Evolutionary conservation across 2,797 vertebrate genomes (phyloP).

Genomic region (Centropyge bicolor): DNA sequence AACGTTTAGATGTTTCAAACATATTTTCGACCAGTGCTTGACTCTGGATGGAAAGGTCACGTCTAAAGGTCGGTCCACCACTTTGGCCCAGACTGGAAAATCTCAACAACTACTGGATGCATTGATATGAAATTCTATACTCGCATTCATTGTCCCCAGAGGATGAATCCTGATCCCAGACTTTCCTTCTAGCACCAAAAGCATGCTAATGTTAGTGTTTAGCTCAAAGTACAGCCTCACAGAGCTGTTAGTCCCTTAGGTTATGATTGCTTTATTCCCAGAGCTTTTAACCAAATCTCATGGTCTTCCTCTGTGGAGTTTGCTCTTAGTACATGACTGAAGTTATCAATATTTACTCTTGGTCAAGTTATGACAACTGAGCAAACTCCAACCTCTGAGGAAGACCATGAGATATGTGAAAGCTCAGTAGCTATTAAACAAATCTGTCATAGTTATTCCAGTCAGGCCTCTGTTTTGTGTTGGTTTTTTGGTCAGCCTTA

Average conservation of each 20-base stretch:
- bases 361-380: neutral
- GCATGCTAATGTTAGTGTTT: neutral
- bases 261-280: too few species aligned
- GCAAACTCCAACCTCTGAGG: neutral
- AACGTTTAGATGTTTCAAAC: neutral
- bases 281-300: neutral
- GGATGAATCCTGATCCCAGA: neutral
- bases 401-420: neutral
- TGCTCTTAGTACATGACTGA: neutral
- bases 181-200: neutral
- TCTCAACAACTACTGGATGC: neutral
- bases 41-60: neutral
- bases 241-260: too few species aligned
- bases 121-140: neutral
- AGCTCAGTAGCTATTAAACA: neutral
- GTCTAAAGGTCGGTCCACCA: neutral
- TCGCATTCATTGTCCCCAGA: neutral
- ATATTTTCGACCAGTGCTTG: neutral
- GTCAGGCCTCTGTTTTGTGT: too few species aligned
- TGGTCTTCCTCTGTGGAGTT: neutral
- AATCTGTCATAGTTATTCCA: too few species aligned
- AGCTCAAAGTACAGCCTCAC: too few species aligned
- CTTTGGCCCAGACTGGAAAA: neutral
- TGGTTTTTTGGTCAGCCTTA: too few species aligned
- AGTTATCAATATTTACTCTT: too few species aligned